Evolutionary conservation across 2,113 vertebrate species (phyloP), one percentile per base, ranked within the genome.

Genomic region (Aramus guarauna): DNA sequence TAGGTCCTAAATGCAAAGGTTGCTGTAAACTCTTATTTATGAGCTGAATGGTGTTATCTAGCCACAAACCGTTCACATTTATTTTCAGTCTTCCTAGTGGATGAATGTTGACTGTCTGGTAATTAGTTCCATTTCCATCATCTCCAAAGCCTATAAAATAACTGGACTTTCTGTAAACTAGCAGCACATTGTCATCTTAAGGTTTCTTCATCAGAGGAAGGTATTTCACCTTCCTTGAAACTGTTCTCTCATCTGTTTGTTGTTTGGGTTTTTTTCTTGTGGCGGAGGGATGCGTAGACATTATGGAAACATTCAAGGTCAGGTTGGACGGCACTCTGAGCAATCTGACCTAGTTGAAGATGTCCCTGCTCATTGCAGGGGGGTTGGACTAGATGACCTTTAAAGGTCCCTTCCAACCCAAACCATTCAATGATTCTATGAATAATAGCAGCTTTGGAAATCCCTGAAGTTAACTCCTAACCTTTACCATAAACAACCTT

Each of bases 21-120:
- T 80, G 73, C 76, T 74, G 36, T 81, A 64, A 93, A 86, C 36
- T 77, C 43, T 90, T 93, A 90, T 59, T 95, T 92, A 89, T 81
- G 68, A 96, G 60, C 66, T 86, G 79, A 93, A 93, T 1, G 1
- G 37, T 94, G 47, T 56, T 94, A 91, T 71, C 72, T 81, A 74
- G 37, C 37, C 43, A 92, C 39, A 92, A 84, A 96, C 88, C 21
- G 17, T 34, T 88, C 55, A 71, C 32, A 45, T 91, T 88, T 86
- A 50, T 93, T 96, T 93, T 86, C 56, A 63, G 47, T 52, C 56
- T 86, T 84, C 74, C 60, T 74, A 74, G 30, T 68, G 47, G 43
- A 86, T 74, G n/a, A 84, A 78, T 48, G 64, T 30, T 88, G 67
- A 77, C 52, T 88, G 14, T 39, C 41, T 92, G 52, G 20, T 84